Base-by-base conservation (phyloP, 64 coral and sea anemone genomes). In the Acropora tenuis region DNA sequence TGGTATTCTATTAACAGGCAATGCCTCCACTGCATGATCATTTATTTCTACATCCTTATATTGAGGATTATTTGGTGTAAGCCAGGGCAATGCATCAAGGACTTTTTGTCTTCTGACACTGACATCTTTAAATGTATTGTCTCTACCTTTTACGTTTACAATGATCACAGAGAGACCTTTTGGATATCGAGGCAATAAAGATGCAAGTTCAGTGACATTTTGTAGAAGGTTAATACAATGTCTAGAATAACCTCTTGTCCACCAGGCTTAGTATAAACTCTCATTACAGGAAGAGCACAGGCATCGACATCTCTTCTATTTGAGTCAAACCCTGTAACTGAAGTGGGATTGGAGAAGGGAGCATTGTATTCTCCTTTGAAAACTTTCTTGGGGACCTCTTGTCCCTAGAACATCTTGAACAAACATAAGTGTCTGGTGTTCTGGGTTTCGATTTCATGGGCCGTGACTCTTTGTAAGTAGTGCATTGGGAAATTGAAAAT, bases 181-280 rank as follows among this genome's bases (percentile, higher is more conserved):
- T 50, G 77, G 77, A 55, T 55, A 55, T 55, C 52, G 4, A 55
- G 52, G 52, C 52, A 55, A 55, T 55, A 9, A 55, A 55, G 50
- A 50, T 79, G 77, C 77, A 79, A 79, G 77, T 53, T 79, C 77
- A 18, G 30, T 46, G 16, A 79, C 77, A 79, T 79, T 79, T 79
- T 79, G 77, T 79, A 46, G 41, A 1, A 79, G 50, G 44, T 68
- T 68, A 55, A 55, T 55, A 55, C 52, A 55, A 55, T 55, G 52
- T 55, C 52, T 9, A 55, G 52, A 55, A 55, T 68, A 68, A 68
- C 65, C 65, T 68, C 65, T 68, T 68, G 65, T 18, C 65, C 65
- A 43, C 50, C 16, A 8, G 77, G 77, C 44, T 79, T 79, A 44
- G 49, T 79, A 79, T 79, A 79, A 48, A 79, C 77, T 79, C 77